Base-by-base conservation (phyloP, 2,797 vertebrate species). In the Sebastiscus albofasciatus region DNA sequence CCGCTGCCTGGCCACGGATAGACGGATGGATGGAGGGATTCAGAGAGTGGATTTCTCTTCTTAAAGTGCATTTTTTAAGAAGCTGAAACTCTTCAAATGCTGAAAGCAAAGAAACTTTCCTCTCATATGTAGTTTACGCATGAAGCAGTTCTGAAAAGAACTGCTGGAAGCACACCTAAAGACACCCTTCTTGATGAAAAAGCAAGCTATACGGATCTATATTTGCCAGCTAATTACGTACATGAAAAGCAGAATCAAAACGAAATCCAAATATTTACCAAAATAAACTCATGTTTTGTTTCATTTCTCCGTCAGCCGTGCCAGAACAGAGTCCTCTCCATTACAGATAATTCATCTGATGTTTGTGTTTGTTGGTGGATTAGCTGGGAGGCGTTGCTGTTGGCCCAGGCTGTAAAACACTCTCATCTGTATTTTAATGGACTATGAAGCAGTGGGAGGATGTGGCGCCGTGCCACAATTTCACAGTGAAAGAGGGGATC, bases 371-470 rank as follows among this genome's bases (percentile, higher is more conserved):
- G 90, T 92, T 82, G 90, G 89, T 90, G 94, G 93, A 95, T 94
- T 95, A 95, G 93, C 93, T 94, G 92, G 91, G 90, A 93, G 93
- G 94, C 92, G 92, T 95, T 93, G 92, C 91, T 93, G 90, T 94
- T 95, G 94, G 93, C 94, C 92, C 93, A 62, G 74, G 93, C 92
- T 93, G 90, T 93, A 94, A 94, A 95, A 94, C 59, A 78, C 93
- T 94, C 95, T 94, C 94, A 95, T 95, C 94, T 95, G 95, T 95
- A 94, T 95, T 96, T 96, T 95, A 95, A 96, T 95, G 93, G 94
- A 94, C 91, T 92, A 93, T 91, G 92, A 93, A 94, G 94, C 93
- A 92, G 94, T 95, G 94, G 94, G 95, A 94, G 95, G 95, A 95
- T 91, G 93, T 95, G 95, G 95, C 95, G 67, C 83, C 2, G 80